phyloP scores from a whole-genome alignment of 2,113 vertebrate genomes.

The Patagioenas fasciata region DNA sequence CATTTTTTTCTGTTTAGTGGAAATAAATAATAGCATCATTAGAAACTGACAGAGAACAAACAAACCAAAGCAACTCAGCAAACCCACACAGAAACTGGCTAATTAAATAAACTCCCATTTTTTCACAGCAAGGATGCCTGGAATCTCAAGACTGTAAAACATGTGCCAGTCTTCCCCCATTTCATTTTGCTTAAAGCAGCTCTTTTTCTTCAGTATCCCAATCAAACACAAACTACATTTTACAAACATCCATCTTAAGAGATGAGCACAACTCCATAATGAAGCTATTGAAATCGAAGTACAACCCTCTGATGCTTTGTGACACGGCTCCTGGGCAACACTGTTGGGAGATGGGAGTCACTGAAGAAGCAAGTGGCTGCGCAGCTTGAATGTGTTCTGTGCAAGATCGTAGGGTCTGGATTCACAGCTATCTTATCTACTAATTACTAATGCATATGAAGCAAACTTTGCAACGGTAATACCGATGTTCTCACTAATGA shows the following conservation, averaged over 20 bases:
- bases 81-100: constrained; percentile 30
- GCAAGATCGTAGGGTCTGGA: neutral
- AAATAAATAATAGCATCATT: constrained; percentile 8
- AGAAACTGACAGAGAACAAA: constrained; percentile 4
- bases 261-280: neutral
- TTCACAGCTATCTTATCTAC: neutral
- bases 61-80: constrained; percentile 28
- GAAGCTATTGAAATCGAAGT: neutral
- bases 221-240: neutral
- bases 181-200: constrained; percentile 1
- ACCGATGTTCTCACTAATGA: neutral
- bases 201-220: neutral
- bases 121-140: constrained; percentile 10
- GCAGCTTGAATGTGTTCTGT: neutral
- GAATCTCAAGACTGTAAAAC: constrained; percentile 31
- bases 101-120: constrained; percentile 14
- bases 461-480: neutral
- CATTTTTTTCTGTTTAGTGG: neutral
- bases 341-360: neutral
- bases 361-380: neutral
- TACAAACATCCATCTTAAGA: neutral
- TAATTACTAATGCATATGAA: neutral
- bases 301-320: neutral
- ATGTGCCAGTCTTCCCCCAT: neutral
- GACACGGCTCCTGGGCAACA: neutral